Base-by-base conservation (phyloP, 2,113 vertebrate species). In the Malurus elegans region DNA sequence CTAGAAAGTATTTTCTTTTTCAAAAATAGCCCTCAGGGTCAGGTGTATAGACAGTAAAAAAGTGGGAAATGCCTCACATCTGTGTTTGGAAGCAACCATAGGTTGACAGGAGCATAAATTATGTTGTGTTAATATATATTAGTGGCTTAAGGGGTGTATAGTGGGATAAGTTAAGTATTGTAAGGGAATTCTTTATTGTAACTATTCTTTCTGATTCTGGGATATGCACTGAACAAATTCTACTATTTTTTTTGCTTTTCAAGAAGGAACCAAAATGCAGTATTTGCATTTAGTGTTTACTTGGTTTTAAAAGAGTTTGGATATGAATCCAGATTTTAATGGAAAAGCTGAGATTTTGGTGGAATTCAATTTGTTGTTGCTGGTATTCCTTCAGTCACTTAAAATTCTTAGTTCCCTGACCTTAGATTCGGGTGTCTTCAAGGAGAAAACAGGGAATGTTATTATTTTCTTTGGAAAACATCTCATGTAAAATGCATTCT, bases 91-190 rank as follows among this genome's bases (percentile, higher is more conserved):
- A 60, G 53, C 23, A 50, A 34, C 61, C 73, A 26, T 60, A 78
- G 47, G 10, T 60, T 82, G 29, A 65, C 50, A 56, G 61, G 50
- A 69, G 24, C 23, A 28, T 12, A 45, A 10, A 13, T 79, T 62
- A 26, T 10, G 3, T 12, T 12, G 14, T 57, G 14, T 53, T 38
- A 48, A 44, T 69, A 38, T 53, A 34, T 58, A 34, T 50, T 65
- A 16, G 0, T 70, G 29, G 7, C 36, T 61, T 51, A 38, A 54
- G 38, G 18, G 24, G 5, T 3, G 0, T 18, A 4, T 29, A 38
- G 48, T 16, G 34, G 21, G 20, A 32, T 34, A 67, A 47, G 51
- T 21, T 67, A 34, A 72, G 44, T 29, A 17, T 29, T 88, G 64
- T 80, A 93, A 67, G 60, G 9, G 18, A 47, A 7, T 78, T 32